Conservation (phyloP, 2,888 invertebrate genomes). For the Oligia fasciuncula region DNA sequence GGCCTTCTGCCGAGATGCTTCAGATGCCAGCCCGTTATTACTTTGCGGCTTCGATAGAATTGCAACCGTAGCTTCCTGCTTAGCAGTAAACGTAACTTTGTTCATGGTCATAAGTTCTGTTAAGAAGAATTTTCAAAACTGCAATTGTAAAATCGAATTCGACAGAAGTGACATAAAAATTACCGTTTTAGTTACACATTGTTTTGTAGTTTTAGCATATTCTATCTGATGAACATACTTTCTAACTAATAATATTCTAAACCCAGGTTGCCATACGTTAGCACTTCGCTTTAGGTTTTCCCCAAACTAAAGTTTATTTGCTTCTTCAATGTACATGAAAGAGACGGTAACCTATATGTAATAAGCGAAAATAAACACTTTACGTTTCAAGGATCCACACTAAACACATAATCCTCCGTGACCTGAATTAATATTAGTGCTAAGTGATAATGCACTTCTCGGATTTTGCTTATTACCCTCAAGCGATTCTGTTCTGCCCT, state of each 20-base stretch:
- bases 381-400: conserved; percentile 8
- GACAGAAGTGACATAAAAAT: neutral
- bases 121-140: neutral
- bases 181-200: neutral
- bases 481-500: neutral
- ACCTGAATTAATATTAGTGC: neutral
- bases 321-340: neutral
- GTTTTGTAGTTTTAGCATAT: neutral
- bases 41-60: conserved; percentile 32
- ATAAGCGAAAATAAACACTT: conserved; percentile 2
- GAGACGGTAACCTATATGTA: neutral
- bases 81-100: neutral
- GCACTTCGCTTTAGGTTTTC: conserved; percentile 2
- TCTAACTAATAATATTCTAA: too few relatives aligned
- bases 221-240: neutral
- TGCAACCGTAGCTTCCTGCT: conserved; percentile 35
- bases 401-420: conserved; percentile 17
- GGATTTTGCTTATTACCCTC: neutral
- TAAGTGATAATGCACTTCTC: neutral
- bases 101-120: neutral
- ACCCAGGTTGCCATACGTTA: neutral
- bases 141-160: neutral
- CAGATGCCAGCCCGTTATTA: conserved; percentile 40
- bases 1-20: neutral
- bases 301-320: conserved; percentile 2